Conservation (phyloP, 2,113 vertebrate species). For the Saguinus imperator region DNA sequence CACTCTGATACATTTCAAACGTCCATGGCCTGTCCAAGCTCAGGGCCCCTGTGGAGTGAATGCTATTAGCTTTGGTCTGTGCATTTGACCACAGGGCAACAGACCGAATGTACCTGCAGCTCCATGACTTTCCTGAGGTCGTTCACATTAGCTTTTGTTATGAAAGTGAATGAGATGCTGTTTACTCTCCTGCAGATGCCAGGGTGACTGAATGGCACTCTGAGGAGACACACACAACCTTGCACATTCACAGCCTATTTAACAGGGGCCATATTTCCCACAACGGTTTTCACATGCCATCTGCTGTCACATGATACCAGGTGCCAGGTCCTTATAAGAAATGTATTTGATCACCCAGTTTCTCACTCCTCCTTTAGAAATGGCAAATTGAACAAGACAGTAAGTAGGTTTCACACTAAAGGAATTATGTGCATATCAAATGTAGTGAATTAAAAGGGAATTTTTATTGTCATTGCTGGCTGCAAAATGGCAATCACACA, state of each 20-base stretch:
- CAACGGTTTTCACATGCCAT: constrained; percentile 75
- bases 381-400: constrained; percentile 51
- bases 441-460: constrained; percentile 56
- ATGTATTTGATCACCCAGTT: constrained; percentile 49
- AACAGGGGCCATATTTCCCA: constrained; percentile 53
- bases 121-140: constrained; percentile 43
- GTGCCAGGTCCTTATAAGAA: constrained; percentile 64
- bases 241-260: constrained; percentile 50
- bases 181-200: constrained; percentile 52
- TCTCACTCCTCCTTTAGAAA: constrained; percentile 72
- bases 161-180: neutral
- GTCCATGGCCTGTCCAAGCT: neutral
- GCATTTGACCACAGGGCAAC: neutral
- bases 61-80: neutral
- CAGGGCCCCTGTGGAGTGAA: neutral
- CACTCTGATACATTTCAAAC: constrained; percentile 48
- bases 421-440: constrained; percentile 54
- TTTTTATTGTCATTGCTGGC: constrained; percentile 51
- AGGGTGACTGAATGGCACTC: constrained; percentile 47
- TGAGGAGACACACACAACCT: constrained; percentile 48
- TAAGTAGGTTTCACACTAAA: constrained; percentile 64
- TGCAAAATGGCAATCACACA: constrained; percentile 48
- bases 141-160: constrained; percentile 27
- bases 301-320: constrained; percentile 64
- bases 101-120: neutral